A percentile compares a stretch with the other conserved stretches of the same genome.
Conservation (phyloP, 2,888 invertebrate species). For the Drosophila kanekoi region DNA sequence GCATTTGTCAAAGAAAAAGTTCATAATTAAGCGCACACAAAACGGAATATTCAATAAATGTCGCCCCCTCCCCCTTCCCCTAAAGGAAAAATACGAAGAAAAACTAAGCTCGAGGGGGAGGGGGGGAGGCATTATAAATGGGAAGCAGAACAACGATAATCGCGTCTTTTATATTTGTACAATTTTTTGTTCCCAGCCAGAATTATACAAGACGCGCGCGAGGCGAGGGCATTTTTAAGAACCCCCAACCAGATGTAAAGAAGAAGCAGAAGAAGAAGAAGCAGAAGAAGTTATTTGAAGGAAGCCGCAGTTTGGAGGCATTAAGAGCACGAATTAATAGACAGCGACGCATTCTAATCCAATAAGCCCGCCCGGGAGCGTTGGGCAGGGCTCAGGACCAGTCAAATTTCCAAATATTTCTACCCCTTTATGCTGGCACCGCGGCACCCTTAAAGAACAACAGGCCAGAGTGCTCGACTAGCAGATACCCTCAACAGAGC, state of each 20-base stretch:
- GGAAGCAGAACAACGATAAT: conserved; percentile 64
- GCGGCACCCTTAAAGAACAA: conserved; percentile 24
- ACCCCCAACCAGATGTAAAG: neutral
- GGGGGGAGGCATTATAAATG: conserved; percentile 42
- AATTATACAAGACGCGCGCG: too few relatives aligned
- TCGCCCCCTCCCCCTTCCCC: conserved; percentile 7
- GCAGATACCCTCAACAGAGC: too few relatives aligned
- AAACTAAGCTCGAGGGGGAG: conserved; percentile 1
- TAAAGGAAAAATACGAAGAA: conserved; percentile 10
- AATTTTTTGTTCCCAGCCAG: neutral
- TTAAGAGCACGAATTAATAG: conserved; percentile 59
- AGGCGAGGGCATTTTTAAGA: conserved; percentile 2
- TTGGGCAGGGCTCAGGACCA: conserved; percentile 11
- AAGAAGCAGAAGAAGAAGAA: neutral
- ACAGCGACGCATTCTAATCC: conserved; percentile 65
- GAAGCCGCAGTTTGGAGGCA: conserved; percentile 51
- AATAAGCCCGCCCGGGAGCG: conserved; percentile 56
- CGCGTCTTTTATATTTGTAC: conserved; percentile 52
- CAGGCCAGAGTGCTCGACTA: too few relatives aligned
- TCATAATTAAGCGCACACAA: conserved; percentile 79
- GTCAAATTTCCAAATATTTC: conserved; percentile 23
- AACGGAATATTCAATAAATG: conserved; percentile 77
- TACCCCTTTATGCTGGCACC: conserved; percentile 60
- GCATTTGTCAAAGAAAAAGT: conserved; percentile 74
- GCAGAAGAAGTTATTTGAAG: neutral